These are phyloP conservation scores for Celastrina argiolus DNA, from an alignment of 2,888 invertebrate genomes.

Conservation along the genomic window DNA sequence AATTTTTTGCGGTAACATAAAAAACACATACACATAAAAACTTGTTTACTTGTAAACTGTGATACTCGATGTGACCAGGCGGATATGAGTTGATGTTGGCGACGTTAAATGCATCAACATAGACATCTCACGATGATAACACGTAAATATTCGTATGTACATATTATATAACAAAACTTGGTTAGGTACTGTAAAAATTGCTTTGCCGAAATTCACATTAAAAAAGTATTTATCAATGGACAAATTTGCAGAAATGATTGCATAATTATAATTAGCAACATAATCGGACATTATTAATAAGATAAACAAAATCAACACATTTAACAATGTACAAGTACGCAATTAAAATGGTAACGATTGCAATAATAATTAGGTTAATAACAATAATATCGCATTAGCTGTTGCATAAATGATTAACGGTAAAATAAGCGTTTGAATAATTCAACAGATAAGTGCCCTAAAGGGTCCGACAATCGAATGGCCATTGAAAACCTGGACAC, in stretches of 20 bases:
- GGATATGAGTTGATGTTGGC: not conserved
- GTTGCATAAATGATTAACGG: conserved; percentile 25
- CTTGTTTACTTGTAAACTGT: conserved; percentile 15
- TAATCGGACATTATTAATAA: not conserved
- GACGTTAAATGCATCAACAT: not conserved
- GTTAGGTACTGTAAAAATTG: not conserved
- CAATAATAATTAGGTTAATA: not conserved
- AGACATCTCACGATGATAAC: not conserved
- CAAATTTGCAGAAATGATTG: not conserved
- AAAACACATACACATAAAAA: conserved; percentile 16
- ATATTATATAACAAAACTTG: not conserved
- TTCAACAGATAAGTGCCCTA: conserved; percentile 47
- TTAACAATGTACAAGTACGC: not conserved
- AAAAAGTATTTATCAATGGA: not conserved
- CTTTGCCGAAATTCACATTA: not conserved
- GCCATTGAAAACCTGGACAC: conserved; percentile 44
- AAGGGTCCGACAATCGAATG: conserved; percentile 43
- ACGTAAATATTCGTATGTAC: not conserved
- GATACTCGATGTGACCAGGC: conserved; percentile 10
- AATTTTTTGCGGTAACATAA: conserved; percentile 3
- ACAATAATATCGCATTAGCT: not conserved
- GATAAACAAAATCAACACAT: not conserved
- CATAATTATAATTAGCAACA: not conserved
- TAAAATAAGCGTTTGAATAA: conserved; percentile 44
- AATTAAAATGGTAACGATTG: not conserved